Evolutionary conservation across 2,797 vertebrate genomes (phyloP), one percentile per base, ranked within the genome.

Genomic region (Falco rusticolus): DNA sequence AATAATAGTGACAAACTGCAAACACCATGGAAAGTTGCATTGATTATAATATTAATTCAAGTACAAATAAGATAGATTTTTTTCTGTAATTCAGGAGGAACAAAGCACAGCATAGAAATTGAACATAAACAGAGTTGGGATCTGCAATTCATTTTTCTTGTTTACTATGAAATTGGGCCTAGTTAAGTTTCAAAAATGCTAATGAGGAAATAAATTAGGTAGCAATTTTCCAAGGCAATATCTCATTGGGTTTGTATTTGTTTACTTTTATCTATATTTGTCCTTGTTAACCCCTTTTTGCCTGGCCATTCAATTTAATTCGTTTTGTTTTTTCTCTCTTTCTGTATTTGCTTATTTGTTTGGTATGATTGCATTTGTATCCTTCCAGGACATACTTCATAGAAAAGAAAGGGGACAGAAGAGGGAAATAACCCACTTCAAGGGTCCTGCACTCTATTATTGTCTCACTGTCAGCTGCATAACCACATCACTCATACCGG

Each of bases 151-250:
- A 91, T 96, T 96, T 96, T 94, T 89, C 89, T 94, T 94, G 65
- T 91, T 96, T 91, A 84, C 76, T 94, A 47, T 81, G 64, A 95
- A 92, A 94, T 88, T 83, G 61, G 84, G 71, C 89, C 71, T 94
- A 94, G 72, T 96, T 96, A 94, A 95, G 29, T 94, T 95, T 95
- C 76, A 95, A 95, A 97, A 94, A 96, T 96, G 79, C 45, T 95
- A 96, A 96, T 94, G n/a, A 94, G 56, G 76, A 96, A 93, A 95
- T 94, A 97, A 94, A n/a, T n/a, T n/a, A n/a, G n/a, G 82, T 88
- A 94, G 57, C 65, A 90, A 78, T 94, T 97, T 96, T 96, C 79
- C 66, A 84, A 93, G 29, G 87, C 70, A 94, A 71, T 83, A 91
- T 89, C 87, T 95, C 79, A 75, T 94, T 95, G 87, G 61, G 72